Evolutionary conservation across 2,113 vertebrate genomes (phyloP), one percentile per base, ranked within the genome.

Genomic region (Seriola aureovittata): DNA sequence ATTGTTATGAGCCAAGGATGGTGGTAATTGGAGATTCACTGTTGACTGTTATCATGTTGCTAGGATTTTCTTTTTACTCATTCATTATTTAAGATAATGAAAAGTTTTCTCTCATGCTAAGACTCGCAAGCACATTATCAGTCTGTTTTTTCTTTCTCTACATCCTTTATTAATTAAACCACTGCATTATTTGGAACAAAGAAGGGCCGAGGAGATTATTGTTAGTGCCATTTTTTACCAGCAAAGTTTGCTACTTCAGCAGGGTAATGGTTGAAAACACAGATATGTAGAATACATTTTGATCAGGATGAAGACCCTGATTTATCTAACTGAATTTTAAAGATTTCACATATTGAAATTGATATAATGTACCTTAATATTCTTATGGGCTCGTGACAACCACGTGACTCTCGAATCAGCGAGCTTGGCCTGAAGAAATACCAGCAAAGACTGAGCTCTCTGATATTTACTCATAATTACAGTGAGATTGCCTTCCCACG

Each of bases 11-110:
- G 76, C 85, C 70, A 55, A 58, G 69, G 60, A 73, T 77, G 63
- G 64, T 77, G 67, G 78, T 92, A 94, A 93, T 95, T 94, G 86
- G 91, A 89, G 88, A 89, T 81, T 87, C 86, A 62, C 55, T 85
- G 89, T 78, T 85, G 84, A 84, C 88, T 89, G 71, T 89, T 80
- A 91, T 90, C 85, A 70, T n/a, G 57, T 44, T 73, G 65, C 38
- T 13, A 12, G 34, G 75, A 55, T 78, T 83, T 88, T 89, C 59
- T 85, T 84, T 85, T 85, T 75, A 71, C 62, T 75, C 63, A 59
- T 90, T 87, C 82, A 90, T 82, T 82, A 78, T 86, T 75, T 65
- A 69, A 76, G 42, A 86, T 90, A 90, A 92, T 88, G 76, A 90
- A 78, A 79, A 46, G 48, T 75, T 85, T 84, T 90, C 69, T 63